A percentile compares a stretch with the other conserved stretches of the same genome.
Conservation (phyloP, 2,113 vertebrate genomes). For the Chionomys nivalis region DNA sequence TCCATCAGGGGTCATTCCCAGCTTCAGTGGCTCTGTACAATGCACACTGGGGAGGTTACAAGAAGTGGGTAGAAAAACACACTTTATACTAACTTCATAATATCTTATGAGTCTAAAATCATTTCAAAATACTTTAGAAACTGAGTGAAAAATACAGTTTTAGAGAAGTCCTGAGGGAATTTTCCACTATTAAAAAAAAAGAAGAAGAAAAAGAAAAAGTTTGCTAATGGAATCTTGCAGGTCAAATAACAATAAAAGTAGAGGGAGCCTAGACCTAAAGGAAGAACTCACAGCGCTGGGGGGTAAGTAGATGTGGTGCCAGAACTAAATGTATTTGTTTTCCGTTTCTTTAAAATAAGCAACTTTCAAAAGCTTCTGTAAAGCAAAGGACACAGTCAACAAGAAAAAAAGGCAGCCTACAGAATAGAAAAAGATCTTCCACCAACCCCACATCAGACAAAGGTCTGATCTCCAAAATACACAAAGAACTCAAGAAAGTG, state of each 20-base stretch:
- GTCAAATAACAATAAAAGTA: background rate
- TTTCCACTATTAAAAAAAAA: background rate
- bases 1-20: background rate
- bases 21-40: background rate
- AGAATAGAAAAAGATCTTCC: too few species aligned
- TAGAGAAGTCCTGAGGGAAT: background rate
- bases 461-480: too few species aligned
- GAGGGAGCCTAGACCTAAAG: background rate
- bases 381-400: too few species aligned
- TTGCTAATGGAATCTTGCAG: background rate
- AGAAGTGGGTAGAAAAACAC: background rate
- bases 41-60: background rate
- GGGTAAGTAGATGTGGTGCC: background rate
- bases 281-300: background rate
- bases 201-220: background rate
- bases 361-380: background rate
- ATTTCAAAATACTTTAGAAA: constrained; percentile 25
- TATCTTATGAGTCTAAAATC: background rate
- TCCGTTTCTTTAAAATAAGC: constrained; percentile 18
- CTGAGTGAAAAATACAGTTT: constrained; percentile 18
- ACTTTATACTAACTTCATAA: background rate
- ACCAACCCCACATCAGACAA: too few species aligned
- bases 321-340: background rate
- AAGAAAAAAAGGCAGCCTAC: too few species aligned
- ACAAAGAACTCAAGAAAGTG: too few species aligned